Base-by-base conservation (phyloP, 2,113 vertebrate genomes). In the Boleophthalmus pectinirostris region DNA sequence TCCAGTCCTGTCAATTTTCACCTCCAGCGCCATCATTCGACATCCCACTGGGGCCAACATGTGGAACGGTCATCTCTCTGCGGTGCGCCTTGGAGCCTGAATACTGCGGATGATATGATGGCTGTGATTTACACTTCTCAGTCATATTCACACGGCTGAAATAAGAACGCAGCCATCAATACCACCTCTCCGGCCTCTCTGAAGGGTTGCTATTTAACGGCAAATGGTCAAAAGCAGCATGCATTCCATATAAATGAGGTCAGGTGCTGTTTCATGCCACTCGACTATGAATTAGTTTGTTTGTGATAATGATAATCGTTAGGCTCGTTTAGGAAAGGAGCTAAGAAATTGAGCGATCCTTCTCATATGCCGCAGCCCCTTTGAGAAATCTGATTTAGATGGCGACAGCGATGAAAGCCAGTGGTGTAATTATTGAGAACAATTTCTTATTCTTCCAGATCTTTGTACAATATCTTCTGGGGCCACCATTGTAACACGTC, bases 91-190 rank as follows among this genome's bases (percentile, higher is more conserved):
- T 60, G 74, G 72, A 67, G 78, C 74, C 75, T 82, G 71, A 79
- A 74, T 67, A 72, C 81, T 80, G 76, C 61, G 73, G 77, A 85
- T 81, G 80, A 79, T 74, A 74, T 68, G 73, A 85, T 82, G 73
- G 74, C 81, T 82, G 78, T 74, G 83, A 87, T 85, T 88, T 82
- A 72, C 75, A 80, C 83, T 73, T 70, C 78, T 78, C 75, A 66
- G 53, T 82, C 81, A 82, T 78, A 82, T 85, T 82, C 84, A 72
- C 74, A 68, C 56, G 23, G 79, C 66, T 71, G 57, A 84, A 87
- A 76, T 79, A 83, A 72, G 85, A 69, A 76, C 23, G 71, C 68
- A 53, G 70, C 71, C 78, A 87, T 84, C 82, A 78, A 70, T 72
- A 75, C 56, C 10, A 60, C 61, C 43, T 29, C 69, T 70, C 72